Evolutionary conservation across 2,888 invertebrate genomes (phyloP), one percentile per base, ranked within the genome.

Genomic region (Cosmopolites sordidus): DNA sequence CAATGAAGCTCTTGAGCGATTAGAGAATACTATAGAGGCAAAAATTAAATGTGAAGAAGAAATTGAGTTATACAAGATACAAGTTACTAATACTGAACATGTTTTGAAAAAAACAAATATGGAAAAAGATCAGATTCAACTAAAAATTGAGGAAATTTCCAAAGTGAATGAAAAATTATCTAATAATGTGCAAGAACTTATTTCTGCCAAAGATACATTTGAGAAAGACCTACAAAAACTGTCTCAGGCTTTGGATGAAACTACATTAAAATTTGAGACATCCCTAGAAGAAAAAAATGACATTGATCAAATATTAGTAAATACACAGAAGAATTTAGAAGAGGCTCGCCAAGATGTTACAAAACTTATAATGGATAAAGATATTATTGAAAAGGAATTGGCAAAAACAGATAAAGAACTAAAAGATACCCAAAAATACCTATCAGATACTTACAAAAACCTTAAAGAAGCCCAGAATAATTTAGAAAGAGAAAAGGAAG

Each of bases 1-100:
- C 47, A 59, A 62, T 2, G 61, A 64, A 11, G 42, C 50, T 11
- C 12, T 43, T 2, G 33, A 43, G 12, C 46, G 53, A 16, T 51
- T 58, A 15, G 50, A 53, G 11, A 18, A 14, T 3, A 42, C 37
- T 43, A 14, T 46, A 27, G 37, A 55, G 42, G 48, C 50, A n/a
- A 47, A 57, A 30, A 42, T 14, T 2, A 39, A 33, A 30, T 11
- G 48, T 2, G 30, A 48, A 53, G 38, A 53, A 30, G 43, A 43
- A 16, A 37, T 22, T 16, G 14, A 38, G 14, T n/a, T 33, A 15
- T 43, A 14, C 18, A 42, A 37, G 37, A 1, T 9, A 22, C 17
- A 22, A 22, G 2, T 40, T 11, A n/a, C 11, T 8, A 18, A 18
- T 17, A 18, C 22, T 6, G 43, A 15, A 17, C 15, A 15, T 11